Evolutionary conservation across 2,113 vertebrate species (phyloP).

Genomic region (Coptodon bakossiorum): DNA sequence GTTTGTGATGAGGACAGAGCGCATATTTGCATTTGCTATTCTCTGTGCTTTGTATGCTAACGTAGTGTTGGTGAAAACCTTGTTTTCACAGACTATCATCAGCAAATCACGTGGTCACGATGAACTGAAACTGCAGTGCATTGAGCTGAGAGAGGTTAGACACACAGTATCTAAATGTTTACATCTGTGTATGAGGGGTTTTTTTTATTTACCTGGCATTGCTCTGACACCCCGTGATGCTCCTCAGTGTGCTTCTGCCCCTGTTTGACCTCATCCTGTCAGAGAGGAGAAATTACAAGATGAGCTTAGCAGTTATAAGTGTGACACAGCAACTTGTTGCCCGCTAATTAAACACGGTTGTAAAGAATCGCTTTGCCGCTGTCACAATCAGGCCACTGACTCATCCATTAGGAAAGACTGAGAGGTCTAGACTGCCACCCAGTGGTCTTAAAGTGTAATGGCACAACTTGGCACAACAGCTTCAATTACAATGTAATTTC

Average conservation of each 20-base stretch:
- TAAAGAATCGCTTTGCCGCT: not conserved
- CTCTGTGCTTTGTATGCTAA: not conserved
- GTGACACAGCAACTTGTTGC: not conserved
- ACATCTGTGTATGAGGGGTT: not conserved
- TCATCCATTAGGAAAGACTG: not conserved
- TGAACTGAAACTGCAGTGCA: not conserved
- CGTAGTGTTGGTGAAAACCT: not conserved
- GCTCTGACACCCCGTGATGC: slow-evolving; percentile 31
- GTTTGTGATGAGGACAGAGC: not conserved
- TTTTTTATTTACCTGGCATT: slow-evolving; percentile 49
- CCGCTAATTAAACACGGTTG: not conserved
- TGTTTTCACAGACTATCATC: not conserved
- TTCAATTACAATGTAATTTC: not conserved
- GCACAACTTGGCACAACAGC: not conserved
- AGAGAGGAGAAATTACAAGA: not conserved
- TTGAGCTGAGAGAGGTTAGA: not conserved
- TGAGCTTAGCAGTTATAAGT: not conserved
- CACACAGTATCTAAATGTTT: not conserved
- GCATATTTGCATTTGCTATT: slow-evolving; percentile 10
- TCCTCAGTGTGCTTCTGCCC: slow-evolving; percentile 27
- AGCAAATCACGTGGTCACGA: not conserved
- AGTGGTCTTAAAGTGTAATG: slow-evolving; percentile 33
- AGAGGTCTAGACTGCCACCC: slow-evolving; percentile 52
- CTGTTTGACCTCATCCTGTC: slow-evolving; percentile 48
- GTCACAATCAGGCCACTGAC: not conserved